Evolutionary conservation across 2,888 invertebrate species (phyloP).

Genomic region (Dasypogon diadema): DNA sequence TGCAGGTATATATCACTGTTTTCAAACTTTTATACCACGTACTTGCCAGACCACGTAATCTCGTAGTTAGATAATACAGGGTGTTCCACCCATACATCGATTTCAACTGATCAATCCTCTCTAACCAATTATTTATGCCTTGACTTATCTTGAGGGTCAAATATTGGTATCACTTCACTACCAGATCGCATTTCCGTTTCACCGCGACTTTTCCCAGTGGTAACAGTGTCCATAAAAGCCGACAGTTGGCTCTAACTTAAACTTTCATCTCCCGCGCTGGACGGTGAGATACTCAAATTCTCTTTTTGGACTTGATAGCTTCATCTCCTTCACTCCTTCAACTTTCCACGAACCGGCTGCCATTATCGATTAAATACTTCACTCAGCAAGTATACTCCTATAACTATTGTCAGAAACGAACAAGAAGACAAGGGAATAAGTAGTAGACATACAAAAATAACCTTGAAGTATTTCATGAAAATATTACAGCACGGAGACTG

Average conservation of each 20-base stretch:
- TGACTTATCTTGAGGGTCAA: constrained; percentile 49
- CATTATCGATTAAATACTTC: too few relatives aligned
- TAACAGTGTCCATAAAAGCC: neutral
- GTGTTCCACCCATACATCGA: constrained; percentile 49
- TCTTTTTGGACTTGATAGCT: neutral
- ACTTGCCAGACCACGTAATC: constrained; percentile 26
- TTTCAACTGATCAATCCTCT: constrained; percentile 46
- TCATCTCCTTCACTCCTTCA: neutral
- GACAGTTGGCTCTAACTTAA: neutral
- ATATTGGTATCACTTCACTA: constrained; percentile 32
- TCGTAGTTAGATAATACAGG: constrained; percentile 30
- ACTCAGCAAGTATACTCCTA: neutral
- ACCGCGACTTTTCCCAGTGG: neutral
- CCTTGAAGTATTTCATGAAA: neutral
- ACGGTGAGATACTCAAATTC: neutral
- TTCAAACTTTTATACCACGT: constrained; percentile 50
- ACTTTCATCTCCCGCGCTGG: neutral
- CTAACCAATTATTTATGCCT: constrained; percentile 29
- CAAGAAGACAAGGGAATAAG: neutral
- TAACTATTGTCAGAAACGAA: neutral
- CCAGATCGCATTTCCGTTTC: neutral
- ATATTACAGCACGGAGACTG: neutral
- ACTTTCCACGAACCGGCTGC: neutral
- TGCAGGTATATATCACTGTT: constrained; percentile 42
- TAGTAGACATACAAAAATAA: neutral